phyloP scores from a whole-genome alignment of 2,888 invertebrate species.

The Brassicogethes aeneus region DNA sequence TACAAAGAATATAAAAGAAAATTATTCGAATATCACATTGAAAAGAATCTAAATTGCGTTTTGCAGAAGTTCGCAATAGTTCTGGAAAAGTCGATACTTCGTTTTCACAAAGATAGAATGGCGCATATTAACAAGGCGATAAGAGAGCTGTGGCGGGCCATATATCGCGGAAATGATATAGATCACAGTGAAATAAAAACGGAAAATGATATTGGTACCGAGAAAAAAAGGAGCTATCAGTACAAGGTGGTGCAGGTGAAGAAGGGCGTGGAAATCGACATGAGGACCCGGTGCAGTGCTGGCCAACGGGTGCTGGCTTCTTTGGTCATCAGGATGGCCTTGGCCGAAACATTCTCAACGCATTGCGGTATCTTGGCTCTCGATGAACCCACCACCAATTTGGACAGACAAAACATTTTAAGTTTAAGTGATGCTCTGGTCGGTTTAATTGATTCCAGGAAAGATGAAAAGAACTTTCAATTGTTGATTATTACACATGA shows the following conservation, averaged over 20 bases:
- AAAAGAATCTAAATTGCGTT: constrained; percentile 60
- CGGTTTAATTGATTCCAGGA: constrained; percentile 57
- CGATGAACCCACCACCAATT: constrained; percentile 98
- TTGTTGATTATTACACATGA: constrained; percentile 96
- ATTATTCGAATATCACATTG: constrained; percentile 52
- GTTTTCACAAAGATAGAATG: constrained; percentile 90
- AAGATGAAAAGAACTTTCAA: constrained; percentile 72
- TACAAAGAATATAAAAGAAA: constrained; percentile 59
- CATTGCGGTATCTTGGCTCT: constrained; percentile 93
- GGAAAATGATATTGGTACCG: constrained; percentile 47
- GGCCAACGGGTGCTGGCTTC: constrained; percentile 97
- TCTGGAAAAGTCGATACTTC: constrained; percentile 80
- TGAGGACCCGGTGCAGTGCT: constrained; percentile 96
- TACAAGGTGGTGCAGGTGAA: constrained; percentile 89
- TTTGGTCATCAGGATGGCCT: constrained; percentile 89
- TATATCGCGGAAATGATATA: constrained; percentile 89
- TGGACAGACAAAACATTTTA: constrained; percentile 81
- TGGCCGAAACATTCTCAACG: constrained; percentile 94
- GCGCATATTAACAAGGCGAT: constrained; percentile 85
- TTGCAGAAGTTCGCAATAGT: constrained; percentile 70
- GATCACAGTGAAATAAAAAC: constrained; percentile 89
- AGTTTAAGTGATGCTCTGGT: constrained; percentile 73
- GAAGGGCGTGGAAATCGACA: constrained; percentile 81
- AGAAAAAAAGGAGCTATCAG: constrained; percentile 31
- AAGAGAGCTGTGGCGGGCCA: constrained; percentile 67